Conservation (phyloP, 2,113 vertebrate species). For the Silurus asotus region DNA sequence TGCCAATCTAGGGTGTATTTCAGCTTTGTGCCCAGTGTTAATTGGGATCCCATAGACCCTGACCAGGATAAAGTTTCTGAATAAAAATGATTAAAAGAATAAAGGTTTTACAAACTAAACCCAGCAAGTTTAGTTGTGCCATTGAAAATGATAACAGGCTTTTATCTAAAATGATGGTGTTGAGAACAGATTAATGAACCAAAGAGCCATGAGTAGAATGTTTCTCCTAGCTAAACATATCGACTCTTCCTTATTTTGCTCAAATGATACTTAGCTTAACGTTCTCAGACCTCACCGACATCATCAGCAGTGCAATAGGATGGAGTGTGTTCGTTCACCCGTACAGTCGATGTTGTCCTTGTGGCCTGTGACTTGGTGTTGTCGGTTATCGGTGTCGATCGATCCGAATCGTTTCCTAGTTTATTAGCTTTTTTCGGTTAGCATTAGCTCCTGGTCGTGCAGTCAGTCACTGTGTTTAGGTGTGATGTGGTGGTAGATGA, state of each 20-base stretch:
- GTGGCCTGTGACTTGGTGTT: constrained; percentile 51
- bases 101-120: background rate
- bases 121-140: background rate
- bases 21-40: background rate
- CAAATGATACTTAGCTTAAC: constrained; percentile 9
- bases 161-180: constrained; percentile 20
- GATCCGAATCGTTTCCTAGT: constrained; percentile 38
- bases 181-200: constrained; percentile 40
- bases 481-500: constrained; percentile 42
- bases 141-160: background rate
- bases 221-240: constrained; percentile 27
- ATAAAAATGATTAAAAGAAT: background rate
- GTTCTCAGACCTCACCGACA: constrained; percentile 46
- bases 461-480: constrained; percentile 53
- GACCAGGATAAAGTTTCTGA: background rate
- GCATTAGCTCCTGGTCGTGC: constrained; percentile 49
- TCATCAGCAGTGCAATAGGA: constrained; percentile 43
- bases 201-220: constrained; percentile 31
- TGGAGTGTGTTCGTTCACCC: constrained; percentile 26
- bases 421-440: constrained; percentile 45
- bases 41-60: background rate
- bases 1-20: background rate
- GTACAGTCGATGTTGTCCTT: constrained; percentile 50
- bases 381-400: constrained; percentile 13
- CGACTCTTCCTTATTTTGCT: background rate